Conservation (phyloP, 2,888 invertebrate species). For the Suillia variegata region DNA sequence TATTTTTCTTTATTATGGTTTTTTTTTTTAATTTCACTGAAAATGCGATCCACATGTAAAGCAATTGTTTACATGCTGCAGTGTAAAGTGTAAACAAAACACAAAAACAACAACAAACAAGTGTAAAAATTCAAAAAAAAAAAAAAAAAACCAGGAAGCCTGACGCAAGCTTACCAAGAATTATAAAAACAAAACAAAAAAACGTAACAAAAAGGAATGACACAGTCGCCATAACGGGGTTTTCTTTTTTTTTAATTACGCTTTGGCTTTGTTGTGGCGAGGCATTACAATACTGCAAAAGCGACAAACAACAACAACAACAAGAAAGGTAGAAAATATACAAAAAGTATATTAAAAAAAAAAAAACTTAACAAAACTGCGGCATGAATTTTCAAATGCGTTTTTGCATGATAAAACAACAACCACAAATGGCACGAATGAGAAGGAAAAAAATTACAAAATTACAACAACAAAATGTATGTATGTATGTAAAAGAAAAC, state of each 20-base stretch:
- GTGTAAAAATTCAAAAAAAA: neutral
- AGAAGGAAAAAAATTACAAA: neutral
- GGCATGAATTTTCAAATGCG: no score
- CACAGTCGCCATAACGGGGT: no score
- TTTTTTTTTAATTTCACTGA: neutral
- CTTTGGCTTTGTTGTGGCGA: no score
- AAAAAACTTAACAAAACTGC: no score
- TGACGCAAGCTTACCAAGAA: neutral
- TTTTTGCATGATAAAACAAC: neutral
- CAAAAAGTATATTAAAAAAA: no score
- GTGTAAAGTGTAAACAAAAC: neutral
- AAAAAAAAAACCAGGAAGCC: neutral
- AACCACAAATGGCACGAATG: neutral
- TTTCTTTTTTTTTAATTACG: no score
- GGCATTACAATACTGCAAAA: no score
- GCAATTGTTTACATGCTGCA: neutral
- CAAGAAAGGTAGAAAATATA: no score
- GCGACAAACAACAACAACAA: no score
- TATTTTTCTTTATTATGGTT: neutral
- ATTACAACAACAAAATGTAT: neutral
- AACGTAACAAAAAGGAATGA: no score
- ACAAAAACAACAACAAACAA: neutral
- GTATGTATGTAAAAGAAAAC: no score
- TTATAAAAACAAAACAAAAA: no score
- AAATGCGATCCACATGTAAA: neutral